Evolutionary conservation across 2,113 vertebrate species (phyloP).

Genomic region (Saccopteryx bilineata): DNA sequence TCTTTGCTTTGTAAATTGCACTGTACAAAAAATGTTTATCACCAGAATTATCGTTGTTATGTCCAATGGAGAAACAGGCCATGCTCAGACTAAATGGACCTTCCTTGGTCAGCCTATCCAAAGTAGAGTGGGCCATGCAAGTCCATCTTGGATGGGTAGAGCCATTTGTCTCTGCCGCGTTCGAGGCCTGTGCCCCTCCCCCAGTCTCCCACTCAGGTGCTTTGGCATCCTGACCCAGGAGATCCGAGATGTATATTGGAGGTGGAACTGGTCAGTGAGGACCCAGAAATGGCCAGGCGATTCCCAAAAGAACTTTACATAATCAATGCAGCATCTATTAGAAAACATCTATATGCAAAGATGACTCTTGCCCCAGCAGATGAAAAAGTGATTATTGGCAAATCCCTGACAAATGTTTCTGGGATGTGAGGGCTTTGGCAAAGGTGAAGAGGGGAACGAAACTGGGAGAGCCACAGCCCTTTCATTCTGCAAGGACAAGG

Average conservation of each 20-base stretch:
- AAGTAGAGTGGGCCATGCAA: neutral
- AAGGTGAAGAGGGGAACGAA: conserved; percentile 63
- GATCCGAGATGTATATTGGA: conserved; percentile 46
- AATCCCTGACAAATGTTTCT: conserved; percentile 84
- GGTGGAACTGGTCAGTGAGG: conserved; percentile 68
- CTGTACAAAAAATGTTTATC: neutral
- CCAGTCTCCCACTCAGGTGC: conserved; percentile 48
- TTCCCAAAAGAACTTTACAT: conserved; percentile 84
- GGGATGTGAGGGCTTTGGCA: conserved; percentile 74
- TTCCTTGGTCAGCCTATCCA: neutral
- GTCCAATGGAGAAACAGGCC: neutral
- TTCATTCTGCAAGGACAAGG: neutral
- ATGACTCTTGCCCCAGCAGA: conserved; percentile 81
- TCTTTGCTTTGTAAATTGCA: neutral
- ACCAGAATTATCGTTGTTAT: neutral
- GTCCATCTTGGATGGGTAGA: neutral
- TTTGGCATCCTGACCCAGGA: conserved; percentile 38
- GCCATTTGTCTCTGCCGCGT: neutral
- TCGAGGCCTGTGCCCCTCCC: neutral
- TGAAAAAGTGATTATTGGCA: conserved; percentile 83
- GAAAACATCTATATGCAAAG: conserved; percentile 82
- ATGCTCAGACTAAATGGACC: neutral
- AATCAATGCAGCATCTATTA: conserved; percentile 83
- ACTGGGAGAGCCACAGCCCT: neutral
- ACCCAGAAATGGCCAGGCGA: conserved; percentile 72